Evolutionary conservation across 1,140 invertebrate species (phyloP).

Genomic region (Nasonia giraulti): DNA sequence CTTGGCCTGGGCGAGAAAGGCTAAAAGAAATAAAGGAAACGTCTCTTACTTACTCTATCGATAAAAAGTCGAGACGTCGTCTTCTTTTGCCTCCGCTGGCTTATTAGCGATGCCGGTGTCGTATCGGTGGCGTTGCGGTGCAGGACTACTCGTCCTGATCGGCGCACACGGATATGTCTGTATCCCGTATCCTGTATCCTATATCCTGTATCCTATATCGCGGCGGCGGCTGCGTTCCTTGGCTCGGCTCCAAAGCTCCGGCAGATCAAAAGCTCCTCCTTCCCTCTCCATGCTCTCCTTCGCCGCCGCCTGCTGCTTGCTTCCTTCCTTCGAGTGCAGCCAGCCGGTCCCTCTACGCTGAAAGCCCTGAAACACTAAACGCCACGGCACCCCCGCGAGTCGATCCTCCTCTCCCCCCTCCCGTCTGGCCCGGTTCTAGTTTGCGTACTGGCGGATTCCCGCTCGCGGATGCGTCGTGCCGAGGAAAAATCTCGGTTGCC

Average conservation of each 20-base stretch:
- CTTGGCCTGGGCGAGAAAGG: too few relatives aligned
- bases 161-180: neutral
- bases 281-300: slow-evolving; percentile 50
- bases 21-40: neutral
- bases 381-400: slow-evolving; percentile 18
- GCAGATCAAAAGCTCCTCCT: slow-evolving; percentile 67
- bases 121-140: neutral
- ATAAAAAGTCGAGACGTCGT: neutral
- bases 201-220: slow-evolving; percentile 45
- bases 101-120: slow-evolving; percentile 11
- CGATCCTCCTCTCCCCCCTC: neutral
- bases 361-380: slow-evolving; percentile 50
- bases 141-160: neutral
- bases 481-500: slow-evolving; percentile 16
- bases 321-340: slow-evolving; percentile 41
- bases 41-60: slow-evolving; percentile 3
- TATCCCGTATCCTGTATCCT: slow-evolving; percentile 38
- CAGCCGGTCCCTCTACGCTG: neutral
- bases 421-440: neutral
- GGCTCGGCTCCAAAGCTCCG: slow-evolving; percentile 65
- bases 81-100: neutral
- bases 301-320: slow-evolving; percentile 54
- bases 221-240: slow-evolving; percentile 51
- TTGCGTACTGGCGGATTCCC: neutral
- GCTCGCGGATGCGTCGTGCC: slow-evolving; percentile 23